phyloP scores from a whole-genome alignment of 1,140 invertebrate genomes.

The Brachionus paranguensis region DNA sequence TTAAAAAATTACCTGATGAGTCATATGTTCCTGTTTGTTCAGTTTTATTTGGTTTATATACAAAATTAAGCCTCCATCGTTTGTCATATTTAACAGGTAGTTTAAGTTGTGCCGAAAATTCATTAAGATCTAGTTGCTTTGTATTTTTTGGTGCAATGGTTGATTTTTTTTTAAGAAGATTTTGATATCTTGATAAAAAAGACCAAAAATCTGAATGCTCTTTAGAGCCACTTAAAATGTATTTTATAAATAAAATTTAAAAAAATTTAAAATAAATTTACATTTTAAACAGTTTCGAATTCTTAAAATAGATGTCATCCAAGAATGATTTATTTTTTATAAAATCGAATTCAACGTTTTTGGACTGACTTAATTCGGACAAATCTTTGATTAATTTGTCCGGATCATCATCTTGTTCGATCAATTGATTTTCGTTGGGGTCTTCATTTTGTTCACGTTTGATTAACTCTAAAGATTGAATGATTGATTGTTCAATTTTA shows the following conservation, averaged over 20 bases:
- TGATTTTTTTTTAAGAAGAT: not conserved
- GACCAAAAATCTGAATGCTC: conserved; percentile 25
- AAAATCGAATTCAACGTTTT: not conserved
- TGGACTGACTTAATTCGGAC: not conserved
- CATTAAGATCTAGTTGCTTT: not conserved
- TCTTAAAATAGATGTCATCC: conserved; percentile 1
- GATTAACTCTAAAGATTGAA: not conserved
- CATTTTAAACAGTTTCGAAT: conserved; percentile 7
- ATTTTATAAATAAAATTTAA: not conserved
- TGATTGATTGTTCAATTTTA: not conserved
- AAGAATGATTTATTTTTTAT: not conserved
- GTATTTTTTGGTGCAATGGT: not conserved
- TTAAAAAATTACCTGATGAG: not conserved
- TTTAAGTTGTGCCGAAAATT: not conserved
- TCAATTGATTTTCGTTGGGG: not conserved
- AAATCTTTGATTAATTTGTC: not conserved
- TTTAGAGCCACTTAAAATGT: not conserved
- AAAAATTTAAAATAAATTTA: not conserved
- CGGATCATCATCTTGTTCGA: not conserved
- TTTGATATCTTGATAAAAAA: conserved; percentile 26
- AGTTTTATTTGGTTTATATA: not conserved
- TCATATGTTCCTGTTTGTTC: not conserved
- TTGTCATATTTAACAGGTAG: conserved; percentile 30
- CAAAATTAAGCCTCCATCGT: not conserved
- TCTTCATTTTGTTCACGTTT: not conserved